Evolutionary conservation across 92 coral and sea anemone genomes (phyloP), one percentile per base, ranked within the genome.

Genomic region (Epizoanthus ramosus): DNA sequence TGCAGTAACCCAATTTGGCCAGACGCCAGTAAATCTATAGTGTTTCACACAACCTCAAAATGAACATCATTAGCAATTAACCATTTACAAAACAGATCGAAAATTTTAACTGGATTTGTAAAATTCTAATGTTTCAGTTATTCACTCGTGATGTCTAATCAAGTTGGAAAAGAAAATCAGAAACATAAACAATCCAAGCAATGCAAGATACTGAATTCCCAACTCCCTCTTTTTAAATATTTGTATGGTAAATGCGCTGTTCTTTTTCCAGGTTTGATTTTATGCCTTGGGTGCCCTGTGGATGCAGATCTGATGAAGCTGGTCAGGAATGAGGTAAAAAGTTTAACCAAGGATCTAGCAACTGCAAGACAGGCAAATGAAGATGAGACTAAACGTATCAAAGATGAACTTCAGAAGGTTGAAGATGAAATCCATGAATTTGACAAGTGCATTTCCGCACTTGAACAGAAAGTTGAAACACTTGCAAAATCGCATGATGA

Each of bases 241-340:
- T n/a, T 8, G 4, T 17, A 18, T 43, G 15, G 23, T 43, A 28
- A 54, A 21, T 0, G 9, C 9, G n/a, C 25, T 73, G 16, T 39
- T 12, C 72, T 3, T n/a, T 57, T 63, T 28, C 24, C 24, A 94
- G 98, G 98, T 14, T 73, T 94, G 67, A 73, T 86, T 54, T 73
- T 94, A 68, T 94, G 98, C 83, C 70, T 90, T 71, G 97, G 98
- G 21, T 43, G 80, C 54, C 85, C 90, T 21, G 94, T 94, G n/a
- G 98, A 94, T 65, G 76, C 89, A 24, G 98, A 90, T 75, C 75
- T 92, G 8, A 60, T 94, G 69, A 88, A 87, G 28, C 89, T 94
- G 3, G 58, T 94, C 64, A 84, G 84, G 8, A 68, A 9, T 1
- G 94, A 94, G 28, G 88, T 94, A 31, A 68, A 74, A 19, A 77